A percentile compares a stretch with the other conserved stretches of the same genome.
These are phyloP conservation scores for Micromussa lordhowensis DNA, from an alignment of 92 coral and sea anemone species.

Conservation along the genomic window DNA sequence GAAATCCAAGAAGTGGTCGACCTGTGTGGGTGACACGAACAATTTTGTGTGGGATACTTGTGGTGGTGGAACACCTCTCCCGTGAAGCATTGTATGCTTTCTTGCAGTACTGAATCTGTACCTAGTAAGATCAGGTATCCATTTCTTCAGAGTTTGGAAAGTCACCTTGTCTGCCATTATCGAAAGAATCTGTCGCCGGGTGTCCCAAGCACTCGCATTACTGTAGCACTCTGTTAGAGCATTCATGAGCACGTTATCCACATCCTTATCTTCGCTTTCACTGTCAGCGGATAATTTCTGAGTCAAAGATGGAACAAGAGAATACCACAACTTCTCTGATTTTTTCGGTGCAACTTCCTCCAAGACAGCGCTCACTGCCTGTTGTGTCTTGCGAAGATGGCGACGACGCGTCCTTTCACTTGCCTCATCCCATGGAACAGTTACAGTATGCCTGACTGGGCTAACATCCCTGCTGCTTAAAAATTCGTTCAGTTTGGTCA, in stretches of 20 bases:
- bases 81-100: conserved; percentile 38
- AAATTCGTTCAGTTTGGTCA: conserved; percentile 34
- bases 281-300: neutral
- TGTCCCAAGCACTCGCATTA: conserved; percentile 45
- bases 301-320: conserved; percentile 22
- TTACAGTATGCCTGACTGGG: conserved; percentile 37
- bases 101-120: conserved; percentile 46
- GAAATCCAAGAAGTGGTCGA: conserved; percentile 71
- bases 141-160: conserved; percentile 43
- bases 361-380: conserved; percentile 26
- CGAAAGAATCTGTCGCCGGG: conserved; percentile 49
- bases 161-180: conserved; percentile 37
- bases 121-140: conserved; percentile 57
- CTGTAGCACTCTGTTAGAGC: conserved; percentile 40
- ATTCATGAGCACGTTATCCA: conserved; percentile 45
- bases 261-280: conserved; percentile 3
- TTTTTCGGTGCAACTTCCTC: conserved; percentile 25
- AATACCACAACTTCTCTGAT: conserved; percentile 11
- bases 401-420: conserved; percentile 41
- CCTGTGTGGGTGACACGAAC: conserved; percentile 50
- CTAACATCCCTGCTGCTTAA: conserved; percentile 40
- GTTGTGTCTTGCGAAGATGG: conserved; percentile 39
- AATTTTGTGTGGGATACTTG: conserved; percentile 46
- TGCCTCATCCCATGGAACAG: conserved; percentile 31
- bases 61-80: conserved; percentile 52